phyloP scores from a whole-genome alignment of 1,140 invertebrate species.

The Heliconius eleuchia region DNA sequence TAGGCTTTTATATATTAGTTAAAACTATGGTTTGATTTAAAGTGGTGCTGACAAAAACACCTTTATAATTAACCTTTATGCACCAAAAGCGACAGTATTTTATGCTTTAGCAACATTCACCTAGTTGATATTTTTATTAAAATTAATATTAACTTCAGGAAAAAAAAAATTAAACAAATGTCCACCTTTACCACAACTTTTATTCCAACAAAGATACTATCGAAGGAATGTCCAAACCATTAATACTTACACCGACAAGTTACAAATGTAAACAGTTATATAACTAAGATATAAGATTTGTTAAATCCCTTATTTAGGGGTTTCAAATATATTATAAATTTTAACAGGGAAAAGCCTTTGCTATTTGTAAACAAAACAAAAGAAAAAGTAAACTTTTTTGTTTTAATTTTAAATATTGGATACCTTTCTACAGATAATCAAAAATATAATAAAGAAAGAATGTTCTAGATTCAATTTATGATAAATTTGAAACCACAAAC shows the following conservation, averaged over 20 bases:
- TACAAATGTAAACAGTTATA: constrained; percentile 31
- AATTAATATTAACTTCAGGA: not conserved
- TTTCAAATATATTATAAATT: not conserved
- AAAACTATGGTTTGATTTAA: too few relatives aligned
- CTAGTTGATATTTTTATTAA: too few relatives aligned
- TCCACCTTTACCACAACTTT: constrained; percentile 58
- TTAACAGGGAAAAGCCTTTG: not conserved
- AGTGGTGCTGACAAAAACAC: too few relatives aligned
- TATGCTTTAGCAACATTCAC: too few relatives aligned
- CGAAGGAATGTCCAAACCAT: constrained; percentile 24
- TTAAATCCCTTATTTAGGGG: not conserved
- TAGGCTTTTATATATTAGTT: too few relatives aligned
- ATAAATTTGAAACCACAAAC: constrained; percentile 14
- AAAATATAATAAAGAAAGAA: not conserved
- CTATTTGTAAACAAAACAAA: not conserved
- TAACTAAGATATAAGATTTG: not conserved
- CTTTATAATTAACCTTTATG: too few relatives aligned
- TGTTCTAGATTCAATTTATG: not conserved
- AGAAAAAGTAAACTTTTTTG: too few relatives aligned
- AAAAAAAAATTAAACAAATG: constrained; percentile 17
- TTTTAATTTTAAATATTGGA: too few relatives aligned
- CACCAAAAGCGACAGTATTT: too few relatives aligned
- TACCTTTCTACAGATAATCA: too few relatives aligned
- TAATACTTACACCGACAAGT: constrained; percentile 1
- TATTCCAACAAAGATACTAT: constrained; percentile 60